Evolutionary conservation across 2,888 invertebrate genomes (phyloP).

Genomic region (Caradrina kadenii): DNA sequence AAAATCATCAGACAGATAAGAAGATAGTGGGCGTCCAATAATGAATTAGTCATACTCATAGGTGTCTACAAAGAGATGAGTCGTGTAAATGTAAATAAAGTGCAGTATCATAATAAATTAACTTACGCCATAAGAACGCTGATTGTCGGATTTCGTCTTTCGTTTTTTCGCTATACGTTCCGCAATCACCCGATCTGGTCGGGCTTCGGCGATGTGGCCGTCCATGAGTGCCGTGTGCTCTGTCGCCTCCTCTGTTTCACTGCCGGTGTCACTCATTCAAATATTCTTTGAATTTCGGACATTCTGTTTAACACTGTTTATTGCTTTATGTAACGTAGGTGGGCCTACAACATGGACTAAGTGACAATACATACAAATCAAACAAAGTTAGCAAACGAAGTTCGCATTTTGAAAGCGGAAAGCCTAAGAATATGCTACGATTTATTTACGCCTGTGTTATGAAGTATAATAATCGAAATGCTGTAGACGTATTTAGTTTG

Average conservation of each 20-base stretch:
- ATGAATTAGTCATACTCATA: conserved; percentile 30
- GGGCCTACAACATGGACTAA: conserved; percentile 14
- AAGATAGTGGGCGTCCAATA: conserved; percentile 53
- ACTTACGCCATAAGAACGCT: conserved; percentile 90
- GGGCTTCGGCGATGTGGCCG: conserved; percentile 94
- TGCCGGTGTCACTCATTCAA: conserved; percentile 86
- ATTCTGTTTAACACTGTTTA: conserved; percentile 67
- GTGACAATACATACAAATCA: conserved; percentile 2
- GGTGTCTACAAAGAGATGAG: neutral
- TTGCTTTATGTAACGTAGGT: conserved; percentile 2
- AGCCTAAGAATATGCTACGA: neutral
- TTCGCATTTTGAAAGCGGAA: conserved; percentile 8
- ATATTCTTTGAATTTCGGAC: conserved; percentile 66
- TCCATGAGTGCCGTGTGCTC: conserved; percentile 96
- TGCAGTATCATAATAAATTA: neutral
- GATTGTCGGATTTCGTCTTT: conserved; percentile 88
- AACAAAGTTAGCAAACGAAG: conserved; percentile 29
- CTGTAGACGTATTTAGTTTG: neutral
- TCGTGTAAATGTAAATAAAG: neutral
- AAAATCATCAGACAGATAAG: conserved; percentile 41
- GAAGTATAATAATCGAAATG: neutral
- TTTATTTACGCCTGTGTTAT: neutral
- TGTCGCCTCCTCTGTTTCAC: conserved; percentile 91
- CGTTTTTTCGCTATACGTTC: conserved; percentile 90
- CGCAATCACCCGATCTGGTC: conserved; percentile 89